These are phyloP conservation scores for Ceratitis capitata DNA, from an alignment of 1,140 invertebrate genomes.

Conservation along the genomic window DNA sequence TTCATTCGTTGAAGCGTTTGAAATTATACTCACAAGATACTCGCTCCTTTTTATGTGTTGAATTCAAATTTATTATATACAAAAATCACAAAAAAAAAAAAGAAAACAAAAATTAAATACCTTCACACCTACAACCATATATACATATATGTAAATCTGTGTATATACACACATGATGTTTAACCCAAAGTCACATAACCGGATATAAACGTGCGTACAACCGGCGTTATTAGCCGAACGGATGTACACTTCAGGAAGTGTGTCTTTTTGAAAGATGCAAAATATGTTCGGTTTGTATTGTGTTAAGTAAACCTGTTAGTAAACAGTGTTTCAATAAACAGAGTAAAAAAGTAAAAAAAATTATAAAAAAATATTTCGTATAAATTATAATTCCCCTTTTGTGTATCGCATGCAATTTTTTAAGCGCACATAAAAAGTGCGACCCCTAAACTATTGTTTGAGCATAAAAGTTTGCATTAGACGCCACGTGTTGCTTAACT, in stretches of 20 bases:
- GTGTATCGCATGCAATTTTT: neutral
- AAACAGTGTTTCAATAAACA: neutral
- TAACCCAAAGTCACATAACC: neutral
- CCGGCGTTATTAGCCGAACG: slow-evolving; percentile 7
- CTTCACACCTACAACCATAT: neutral
- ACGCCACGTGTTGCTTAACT: too few species aligned
- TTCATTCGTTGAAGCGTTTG: neutral
- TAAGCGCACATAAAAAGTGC: neutral
- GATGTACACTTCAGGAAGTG: slow-evolving; percentile 22
- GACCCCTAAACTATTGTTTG: neutral
- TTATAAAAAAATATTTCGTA: neutral
- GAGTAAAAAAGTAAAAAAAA: neutral
- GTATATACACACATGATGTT: neutral
- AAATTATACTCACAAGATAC: neutral
- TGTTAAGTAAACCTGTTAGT: neutral
- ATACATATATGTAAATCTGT: neutral
- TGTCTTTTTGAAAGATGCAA: slow-evolving; percentile 4
- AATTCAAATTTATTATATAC: too few species aligned
- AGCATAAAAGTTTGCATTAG: too few species aligned
- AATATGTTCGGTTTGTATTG: neutral
- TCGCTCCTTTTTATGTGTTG: neutral
- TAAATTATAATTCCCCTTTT: neutral
- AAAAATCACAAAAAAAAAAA: too few species aligned
- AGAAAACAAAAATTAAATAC: too few species aligned
- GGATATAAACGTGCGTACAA: slow-evolving; percentile 24